These are phyloP conservation scores for Engraulis encrasicolus DNA, from an alignment of 2,113 vertebrate genomes.

Conservation along the genomic window DNA sequence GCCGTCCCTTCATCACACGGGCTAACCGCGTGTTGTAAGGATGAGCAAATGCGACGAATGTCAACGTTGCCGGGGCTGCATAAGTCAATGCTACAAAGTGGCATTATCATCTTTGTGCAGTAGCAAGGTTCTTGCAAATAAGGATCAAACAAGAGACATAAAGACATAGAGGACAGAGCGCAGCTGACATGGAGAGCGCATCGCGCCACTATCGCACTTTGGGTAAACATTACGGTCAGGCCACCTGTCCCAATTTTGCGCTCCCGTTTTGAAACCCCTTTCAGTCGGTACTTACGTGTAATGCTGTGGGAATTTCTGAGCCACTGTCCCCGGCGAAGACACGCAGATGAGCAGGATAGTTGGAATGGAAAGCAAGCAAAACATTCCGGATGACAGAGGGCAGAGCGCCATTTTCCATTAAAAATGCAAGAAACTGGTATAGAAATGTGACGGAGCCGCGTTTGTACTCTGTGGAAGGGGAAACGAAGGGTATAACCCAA, in stretches of 20 bases:
- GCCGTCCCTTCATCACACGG: not conserved
- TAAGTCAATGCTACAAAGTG: not conserved
- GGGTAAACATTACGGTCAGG: conserved; percentile 57
- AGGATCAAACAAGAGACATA: not conserved
- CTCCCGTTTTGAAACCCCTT: conserved; percentile 26
- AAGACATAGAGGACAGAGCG: not conserved
- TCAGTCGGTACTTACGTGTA: conserved; percentile 88
- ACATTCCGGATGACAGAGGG: conserved; percentile 82
- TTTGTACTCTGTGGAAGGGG: conserved; percentile 57
- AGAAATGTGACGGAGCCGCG: conserved; percentile 63
- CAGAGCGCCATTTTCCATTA: conserved; percentile 93
- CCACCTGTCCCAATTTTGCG: conserved; percentile 70
- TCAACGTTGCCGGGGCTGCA: not conserved
- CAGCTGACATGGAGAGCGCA: conserved; percentile 10
- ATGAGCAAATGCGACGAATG: not conserved
- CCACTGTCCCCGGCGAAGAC: conserved; percentile 79
- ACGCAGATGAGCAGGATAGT: conserved; percentile 80
- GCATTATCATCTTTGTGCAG: not conserved
- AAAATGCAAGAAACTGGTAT: conserved; percentile 81
- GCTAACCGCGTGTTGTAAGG: not conserved
- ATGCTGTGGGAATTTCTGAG: conserved; percentile 90
- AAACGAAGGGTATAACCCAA: conserved; percentile 64
- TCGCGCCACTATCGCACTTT: conserved; percentile 38
- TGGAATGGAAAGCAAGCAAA: conserved; percentile 78
- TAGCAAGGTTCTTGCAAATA: not conserved